phyloP scores from a whole-genome alignment of 2,113 vertebrate genomes.

The Aegypius monachus region DNA sequence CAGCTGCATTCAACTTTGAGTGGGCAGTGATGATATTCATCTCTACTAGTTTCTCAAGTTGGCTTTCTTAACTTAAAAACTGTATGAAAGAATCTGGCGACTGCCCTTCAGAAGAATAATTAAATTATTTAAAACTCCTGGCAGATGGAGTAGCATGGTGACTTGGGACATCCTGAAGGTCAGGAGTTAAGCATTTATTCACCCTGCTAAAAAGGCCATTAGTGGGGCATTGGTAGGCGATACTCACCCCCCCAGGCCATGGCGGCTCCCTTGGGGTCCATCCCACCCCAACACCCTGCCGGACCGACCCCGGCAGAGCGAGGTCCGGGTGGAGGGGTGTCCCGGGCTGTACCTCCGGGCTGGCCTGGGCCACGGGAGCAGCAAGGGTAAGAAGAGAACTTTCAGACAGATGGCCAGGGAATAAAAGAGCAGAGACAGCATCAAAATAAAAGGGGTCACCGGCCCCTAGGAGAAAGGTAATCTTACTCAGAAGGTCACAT shows the following conservation, averaged over 20 bases:
- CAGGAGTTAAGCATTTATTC: neutral
- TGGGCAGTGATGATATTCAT: neutral
- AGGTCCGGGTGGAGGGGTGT: too few relatives aligned
- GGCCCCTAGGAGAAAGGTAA: neutral
- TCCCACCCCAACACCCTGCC: fast-evolving
- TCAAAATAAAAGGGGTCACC: neutral
- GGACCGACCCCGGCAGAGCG: neutral
- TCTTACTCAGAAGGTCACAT: neutral
- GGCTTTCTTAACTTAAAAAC: neutral
- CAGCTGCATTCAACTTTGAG: neutral
- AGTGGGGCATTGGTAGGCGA: neutral
- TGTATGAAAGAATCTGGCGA: neutral
- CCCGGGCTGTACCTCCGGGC: fast-evolving
- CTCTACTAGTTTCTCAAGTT: neutral
- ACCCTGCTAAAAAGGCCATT: neutral
- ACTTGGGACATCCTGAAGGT: neutral
- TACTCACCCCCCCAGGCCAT: neutral
- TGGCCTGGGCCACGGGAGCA: neutral
- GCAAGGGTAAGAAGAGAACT: neutral
- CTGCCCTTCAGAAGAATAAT: neutral
- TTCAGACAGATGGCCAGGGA: neutral
- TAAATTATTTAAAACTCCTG: neutral
- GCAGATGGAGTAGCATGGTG: neutral
- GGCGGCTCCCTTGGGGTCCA: neutral
- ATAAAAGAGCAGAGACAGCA: neutral